These are phyloP conservation scores for Physeter macrocephalus DNA, from an alignment of 2,113 vertebrate species.

Conservation along the genomic window DNA sequence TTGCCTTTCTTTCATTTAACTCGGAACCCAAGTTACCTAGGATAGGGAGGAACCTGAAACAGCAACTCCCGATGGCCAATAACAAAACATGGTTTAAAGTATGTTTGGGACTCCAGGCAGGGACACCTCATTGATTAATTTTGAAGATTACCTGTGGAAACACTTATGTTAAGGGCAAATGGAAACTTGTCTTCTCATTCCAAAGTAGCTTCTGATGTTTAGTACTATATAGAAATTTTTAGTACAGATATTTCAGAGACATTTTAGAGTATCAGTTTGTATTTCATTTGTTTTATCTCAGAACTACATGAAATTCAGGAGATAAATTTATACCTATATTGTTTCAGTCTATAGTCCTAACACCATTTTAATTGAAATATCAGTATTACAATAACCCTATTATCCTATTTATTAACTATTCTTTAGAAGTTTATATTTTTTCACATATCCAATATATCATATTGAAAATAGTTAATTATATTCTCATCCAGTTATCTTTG, in stretches of 20 bases:
- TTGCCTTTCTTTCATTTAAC: background rate
- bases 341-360: background rate
- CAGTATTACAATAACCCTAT: background rate
- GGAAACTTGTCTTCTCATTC: background rate
- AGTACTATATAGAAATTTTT: background rate
- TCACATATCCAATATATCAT: background rate
- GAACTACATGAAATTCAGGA: background rate
- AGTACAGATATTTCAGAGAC: background rate
- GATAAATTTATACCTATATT: background rate
- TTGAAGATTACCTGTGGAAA: background rate
- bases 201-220: background rate
- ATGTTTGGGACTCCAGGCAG: background rate
- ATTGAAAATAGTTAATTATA: background rate
- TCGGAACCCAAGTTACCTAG: background rate
- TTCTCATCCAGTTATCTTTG: background rate
- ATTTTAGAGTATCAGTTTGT: background rate
- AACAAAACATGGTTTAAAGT: background rate
- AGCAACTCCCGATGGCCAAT: background rate
- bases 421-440: background rate
- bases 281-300: background rate
- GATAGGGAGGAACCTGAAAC: background rate
- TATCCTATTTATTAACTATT: background rate
- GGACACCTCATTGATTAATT: background rate
- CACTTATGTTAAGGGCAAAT: background rate
- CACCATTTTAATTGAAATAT: background rate